Evolutionary conservation across 2,888 invertebrate species (phyloP), one percentile per base, ranked within the genome.

Genomic region (Marasmarcha lunaedactyla): DNA sequence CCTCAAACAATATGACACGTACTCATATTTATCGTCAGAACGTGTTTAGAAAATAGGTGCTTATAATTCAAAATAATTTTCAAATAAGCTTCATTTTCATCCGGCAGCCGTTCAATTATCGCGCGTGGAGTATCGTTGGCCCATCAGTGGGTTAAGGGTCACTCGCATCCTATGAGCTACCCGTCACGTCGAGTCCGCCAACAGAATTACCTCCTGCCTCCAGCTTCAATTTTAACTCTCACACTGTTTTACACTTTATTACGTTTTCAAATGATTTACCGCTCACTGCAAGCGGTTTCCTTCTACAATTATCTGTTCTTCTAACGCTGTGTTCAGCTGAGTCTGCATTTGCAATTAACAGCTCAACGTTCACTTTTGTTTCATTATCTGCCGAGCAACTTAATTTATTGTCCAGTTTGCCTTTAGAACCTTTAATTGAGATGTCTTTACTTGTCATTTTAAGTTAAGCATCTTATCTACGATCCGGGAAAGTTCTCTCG

Each of bases 191-290:
- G 48, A 25, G 25, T n/a, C 2, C 30, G 2, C n/a, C n/a, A 11
- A n/a, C 39, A 33, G 27, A 36, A 36, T 50, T 48, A 46, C 47
- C 41, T 51, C 52, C 51, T 54, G 54, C 49, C 52, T 50, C 51
- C 56, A 59, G 49, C 58, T 49, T 48, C 54, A 54, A 54, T 59
- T 52, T 52, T 51, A 52, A 59, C 63, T 69, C 68, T 69, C 66
- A 55, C 63, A 49, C 40, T 48, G 46, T 42, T 45, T 48, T 45
- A 47, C 50, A 47, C 48, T 49, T 45, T 30, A 30, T 30, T 30
- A 30, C 11, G n/a, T n/a, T 36, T 15, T 44, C 14, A 15, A 27
- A 36, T 41, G 14, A 40, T 42, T 42, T 37, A 15, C 25, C 11
- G n/a, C 20, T 20, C 20, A 20, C 20, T 20, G 7, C 4, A 3